A percentile compares a stretch with the other conserved stretches of the same genome.
phyloP scores from a whole-genome alignment of 2,113 vertebrate species.

The Spea bombifrons region DNA sequence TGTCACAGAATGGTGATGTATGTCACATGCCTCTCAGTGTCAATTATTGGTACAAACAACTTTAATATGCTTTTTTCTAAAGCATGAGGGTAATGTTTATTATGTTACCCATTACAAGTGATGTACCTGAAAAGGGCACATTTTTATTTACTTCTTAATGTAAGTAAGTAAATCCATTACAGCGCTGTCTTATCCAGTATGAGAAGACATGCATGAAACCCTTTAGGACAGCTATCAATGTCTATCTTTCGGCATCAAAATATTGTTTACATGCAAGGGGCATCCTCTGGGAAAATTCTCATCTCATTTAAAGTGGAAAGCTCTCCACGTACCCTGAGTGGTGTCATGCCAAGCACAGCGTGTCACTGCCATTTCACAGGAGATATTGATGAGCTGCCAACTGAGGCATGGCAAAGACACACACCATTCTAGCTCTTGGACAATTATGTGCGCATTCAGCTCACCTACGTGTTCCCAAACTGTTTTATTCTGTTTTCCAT shows the following conservation, averaged over 20 bases:
- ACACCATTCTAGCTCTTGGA: slow-evolving; percentile 14
- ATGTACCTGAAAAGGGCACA: background rate
- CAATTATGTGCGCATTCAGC: background rate
- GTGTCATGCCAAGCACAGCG: slow-evolving; percentile 43
- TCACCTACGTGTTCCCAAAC: background rate
- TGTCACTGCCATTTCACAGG: slow-evolving; percentile 46
- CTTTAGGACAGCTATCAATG: slow-evolving; percentile 38
- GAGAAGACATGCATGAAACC: slow-evolving; percentile 17
- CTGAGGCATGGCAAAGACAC: slow-evolving; percentile 33
- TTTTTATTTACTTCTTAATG: background rate
- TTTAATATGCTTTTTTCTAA: too few species aligned
- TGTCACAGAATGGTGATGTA: too few species aligned
- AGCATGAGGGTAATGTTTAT: too few species aligned
- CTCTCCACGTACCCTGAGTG: slow-evolving; percentile 23
- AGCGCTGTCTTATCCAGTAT: slow-evolving; percentile 3
- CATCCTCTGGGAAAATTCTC: slow-evolving; percentile 30
- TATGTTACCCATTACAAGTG: background rate
- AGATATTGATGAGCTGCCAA: slow-evolving; percentile 40
- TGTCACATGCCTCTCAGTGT: too few species aligned
- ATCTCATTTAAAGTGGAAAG: slow-evolving; percentile 39
- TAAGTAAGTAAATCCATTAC: slow-evolving; percentile 5
- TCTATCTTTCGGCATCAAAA: slow-evolving; percentile 33
- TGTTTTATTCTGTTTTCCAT: background rate
- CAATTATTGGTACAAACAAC: too few species aligned
- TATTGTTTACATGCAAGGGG: slow-evolving; percentile 46